Conservation (phyloP, 2,113 vertebrate genomes). For the Heterotis niloticus region DNA sequence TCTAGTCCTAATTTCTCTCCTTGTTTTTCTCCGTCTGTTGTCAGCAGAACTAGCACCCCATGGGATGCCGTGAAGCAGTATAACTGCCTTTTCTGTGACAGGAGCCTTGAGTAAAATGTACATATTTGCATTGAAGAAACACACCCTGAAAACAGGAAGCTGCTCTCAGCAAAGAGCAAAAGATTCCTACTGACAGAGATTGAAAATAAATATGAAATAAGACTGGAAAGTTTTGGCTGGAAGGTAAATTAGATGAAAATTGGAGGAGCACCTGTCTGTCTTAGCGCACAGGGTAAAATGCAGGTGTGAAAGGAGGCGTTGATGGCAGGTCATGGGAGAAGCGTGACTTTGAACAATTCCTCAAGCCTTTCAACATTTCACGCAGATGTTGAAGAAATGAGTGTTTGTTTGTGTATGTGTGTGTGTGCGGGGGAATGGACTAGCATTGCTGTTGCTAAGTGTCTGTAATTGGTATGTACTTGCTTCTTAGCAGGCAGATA, state of each 20-base stretch:
- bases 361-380: not conserved
- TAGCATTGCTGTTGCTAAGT: not conserved
- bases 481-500: not conserved
- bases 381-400: not conserved
- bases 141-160: slow-evolving; percentile 12
- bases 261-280: slow-evolving; percentile 12
- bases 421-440: not conserved
- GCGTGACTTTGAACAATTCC: slow-evolving; percentile 1
- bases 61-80: not conserved
- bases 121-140: not conserved
- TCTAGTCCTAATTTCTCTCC: slow-evolving; percentile 2
- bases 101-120: slow-evolving; percentile 16
- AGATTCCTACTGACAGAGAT: slow-evolving; percentile 18
- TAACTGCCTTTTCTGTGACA: not conserved
- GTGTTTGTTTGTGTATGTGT: not conserved
- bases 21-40: not conserved
- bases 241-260: slow-evolving; percentile 3
- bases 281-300: not conserved
- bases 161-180: not conserved
- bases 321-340: not conserved
- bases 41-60: slow-evolving; percentile 2
- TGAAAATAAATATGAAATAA: slow-evolving; percentile 21
- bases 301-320: not conserved
- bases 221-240: not conserved
- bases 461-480: not conserved